Percentiles rank a stretch among this genome's conserved stretches.
Conservation (phyloP, 2,888 invertebrate species). For the Dynastes maya region DNA sequence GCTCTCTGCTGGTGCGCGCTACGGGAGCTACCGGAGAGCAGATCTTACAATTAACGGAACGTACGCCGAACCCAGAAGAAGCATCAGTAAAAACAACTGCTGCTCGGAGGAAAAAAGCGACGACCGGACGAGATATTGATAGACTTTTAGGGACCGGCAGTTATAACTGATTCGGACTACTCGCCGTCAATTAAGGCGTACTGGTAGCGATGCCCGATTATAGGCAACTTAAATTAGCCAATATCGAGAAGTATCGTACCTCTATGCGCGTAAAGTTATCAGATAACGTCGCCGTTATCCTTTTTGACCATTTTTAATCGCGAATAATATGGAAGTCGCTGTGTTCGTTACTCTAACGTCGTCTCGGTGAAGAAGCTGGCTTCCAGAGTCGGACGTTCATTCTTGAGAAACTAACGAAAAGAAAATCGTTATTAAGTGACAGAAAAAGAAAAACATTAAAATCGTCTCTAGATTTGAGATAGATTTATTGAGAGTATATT, state of each 20-base stretch:
- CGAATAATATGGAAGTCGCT: constrained; percentile 1
- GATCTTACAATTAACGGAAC: constrained; percentile 6
- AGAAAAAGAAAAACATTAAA: too few species aligned
- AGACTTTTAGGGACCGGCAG: constrained; percentile 15
- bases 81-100: too few species aligned
- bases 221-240: constrained; percentile 13
- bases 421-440: too few species aligned
- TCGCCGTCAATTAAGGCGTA: constrained; percentile 3
- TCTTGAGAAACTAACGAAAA: too few species aligned
- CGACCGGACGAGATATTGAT: constrained; percentile 21
- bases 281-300: neutral
- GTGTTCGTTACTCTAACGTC: neutral
- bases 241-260: neutral
- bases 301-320: constrained; percentile 1
- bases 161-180: constrained; percentile 23
- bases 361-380: too few species aligned
- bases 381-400: too few species aligned
- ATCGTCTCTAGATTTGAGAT: too few species aligned
- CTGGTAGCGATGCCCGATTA: neutral
- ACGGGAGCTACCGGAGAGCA: neutral
- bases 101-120: too few species aligned
- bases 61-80: neutral
- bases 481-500: too few species aligned
- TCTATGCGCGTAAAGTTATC: neutral
- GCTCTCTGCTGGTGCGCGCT: neutral